phyloP scores from a whole-genome alignment of 2,113 vertebrate species.

The Mesembrinibis cayennensis region DNA sequence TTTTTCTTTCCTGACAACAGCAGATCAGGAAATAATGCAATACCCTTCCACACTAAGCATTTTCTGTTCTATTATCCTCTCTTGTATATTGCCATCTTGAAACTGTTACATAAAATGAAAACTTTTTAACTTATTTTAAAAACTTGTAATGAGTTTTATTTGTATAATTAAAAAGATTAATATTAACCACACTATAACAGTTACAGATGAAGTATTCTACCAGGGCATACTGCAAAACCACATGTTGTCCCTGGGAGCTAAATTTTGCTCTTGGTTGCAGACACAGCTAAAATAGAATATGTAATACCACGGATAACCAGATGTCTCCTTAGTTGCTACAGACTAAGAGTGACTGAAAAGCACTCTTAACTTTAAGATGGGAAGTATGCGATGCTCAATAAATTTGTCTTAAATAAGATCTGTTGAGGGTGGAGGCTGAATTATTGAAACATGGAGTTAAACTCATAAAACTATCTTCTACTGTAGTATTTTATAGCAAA shows the following conservation, averaged over 20 bases:
- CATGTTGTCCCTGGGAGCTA: background rate
- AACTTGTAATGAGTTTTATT: background rate
- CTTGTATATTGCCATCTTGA: background rate
- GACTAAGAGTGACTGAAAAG: background rate
- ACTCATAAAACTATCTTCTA: background rate
- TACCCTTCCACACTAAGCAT: slow-evolving; percentile 16
- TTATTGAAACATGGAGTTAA: background rate
- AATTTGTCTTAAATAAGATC: background rate
- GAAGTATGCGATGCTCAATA: background rate
- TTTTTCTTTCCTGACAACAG: slow-evolving; percentile 12
- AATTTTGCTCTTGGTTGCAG: background rate
- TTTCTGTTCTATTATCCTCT: background rate
- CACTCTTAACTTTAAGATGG: background rate
- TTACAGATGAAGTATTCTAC: background rate
- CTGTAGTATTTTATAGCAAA: background rate
- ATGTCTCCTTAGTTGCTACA: background rate
- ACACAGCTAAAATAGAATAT: background rate
- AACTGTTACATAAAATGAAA: background rate
- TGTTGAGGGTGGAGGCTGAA: background rate
- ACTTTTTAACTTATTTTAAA: background rate
- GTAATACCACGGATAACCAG: background rate
- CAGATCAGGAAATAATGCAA: slow-evolving; percentile 37
- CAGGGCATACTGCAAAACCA: background rate
- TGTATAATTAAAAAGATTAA: background rate
- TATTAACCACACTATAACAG: background rate